These are phyloP conservation scores for Aphodius sticticus DNA, from an alignment of 2,888 invertebrate species.

Conservation along the genomic window DNA sequence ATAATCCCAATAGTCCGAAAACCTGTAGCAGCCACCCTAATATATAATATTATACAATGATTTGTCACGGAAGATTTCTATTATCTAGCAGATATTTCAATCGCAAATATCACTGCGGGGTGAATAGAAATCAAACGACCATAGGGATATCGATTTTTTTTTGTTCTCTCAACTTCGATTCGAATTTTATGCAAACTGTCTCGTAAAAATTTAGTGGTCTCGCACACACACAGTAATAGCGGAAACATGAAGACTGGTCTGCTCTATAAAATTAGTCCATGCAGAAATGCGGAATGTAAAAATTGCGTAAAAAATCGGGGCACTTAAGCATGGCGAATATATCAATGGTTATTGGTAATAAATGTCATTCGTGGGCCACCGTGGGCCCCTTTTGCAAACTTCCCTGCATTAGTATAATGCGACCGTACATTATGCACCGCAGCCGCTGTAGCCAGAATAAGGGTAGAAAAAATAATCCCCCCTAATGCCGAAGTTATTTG, in stretches of 20 bases:
- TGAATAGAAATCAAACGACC: not conserved
- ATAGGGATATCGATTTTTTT: not conserved
- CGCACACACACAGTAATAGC: not conserved
- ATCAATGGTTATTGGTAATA: constrained; percentile 36
- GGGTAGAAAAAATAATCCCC: constrained; percentile 28
- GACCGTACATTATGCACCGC: constrained; percentile 31
- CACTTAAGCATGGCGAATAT: constrained; percentile 31
- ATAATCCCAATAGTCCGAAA: not conserved
- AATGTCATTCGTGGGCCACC: constrained; percentile 25
- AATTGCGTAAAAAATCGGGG: constrained; percentile 27
- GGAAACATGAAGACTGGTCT: not conserved
- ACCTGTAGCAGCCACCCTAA: not conserved
- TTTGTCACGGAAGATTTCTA: not conserved
- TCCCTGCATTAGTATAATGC: constrained; percentile 33
- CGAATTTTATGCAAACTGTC: constrained; percentile 4
- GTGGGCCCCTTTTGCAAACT: constrained; percentile 21
- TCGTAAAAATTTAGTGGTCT: constrained; percentile 4
- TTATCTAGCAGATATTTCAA: not conserved
- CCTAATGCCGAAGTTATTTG: constrained; percentile 4
- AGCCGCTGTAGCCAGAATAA: constrained; percentile 10
- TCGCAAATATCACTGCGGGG: not conserved
- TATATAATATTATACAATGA: not conserved
- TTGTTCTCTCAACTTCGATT: not conserved
- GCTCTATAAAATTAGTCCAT: constrained; percentile 11
- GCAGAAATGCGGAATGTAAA: constrained; percentile 11